These are phyloP conservation scores for Deilephila porcellus DNA, from an alignment of 2,888 invertebrate genomes.

Conservation along the genomic window DNA sequence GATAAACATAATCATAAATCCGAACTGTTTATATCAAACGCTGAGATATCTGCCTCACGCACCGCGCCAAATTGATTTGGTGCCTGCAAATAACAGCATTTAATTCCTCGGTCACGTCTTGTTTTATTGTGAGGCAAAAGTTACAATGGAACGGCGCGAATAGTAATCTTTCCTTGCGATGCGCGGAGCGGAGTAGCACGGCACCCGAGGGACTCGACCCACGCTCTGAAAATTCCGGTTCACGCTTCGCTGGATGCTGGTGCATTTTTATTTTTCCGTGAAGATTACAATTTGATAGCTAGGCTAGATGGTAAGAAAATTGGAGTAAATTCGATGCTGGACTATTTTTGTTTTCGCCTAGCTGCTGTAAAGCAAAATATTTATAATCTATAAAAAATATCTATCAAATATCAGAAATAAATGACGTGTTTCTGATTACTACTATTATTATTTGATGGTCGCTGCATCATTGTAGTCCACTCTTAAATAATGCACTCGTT, in stretches of 20 bases:
- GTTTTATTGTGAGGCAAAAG: slow-evolving; percentile 78
- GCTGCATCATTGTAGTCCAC: no score
- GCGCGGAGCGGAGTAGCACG: slow-evolving; percentile 46
- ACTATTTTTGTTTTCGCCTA: neutral
- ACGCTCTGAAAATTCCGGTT: slow-evolving; percentile 4
- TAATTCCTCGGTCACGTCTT: slow-evolving; percentile 72
- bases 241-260: neutral
- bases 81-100: slow-evolving; percentile 69
- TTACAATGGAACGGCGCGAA: slow-evolving; percentile 65
- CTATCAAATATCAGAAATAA: no score
- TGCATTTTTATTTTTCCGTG: neutral
- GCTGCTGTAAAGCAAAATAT: no score
- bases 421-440: no score
- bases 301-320: neutral
- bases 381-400: no score
- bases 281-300: slow-evolving; percentile 9
- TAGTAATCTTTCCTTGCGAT: slow-evolving; percentile 70
- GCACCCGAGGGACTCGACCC: slow-evolving; percentile 3
- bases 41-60: slow-evolving; percentile 65
- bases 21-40: slow-evolving; percentile 13
- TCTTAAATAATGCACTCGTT: no score
- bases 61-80: slow-evolving; percentile 73
- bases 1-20: slow-evolving; percentile 26
- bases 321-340: neutral
- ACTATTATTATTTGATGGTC: no score